A percentile compares a stretch with the other conserved stretches of the same genome.
phyloP scores from a whole-genome alignment of 2,113 vertebrate genomes.

The Rostratula benghalensis region DNA sequence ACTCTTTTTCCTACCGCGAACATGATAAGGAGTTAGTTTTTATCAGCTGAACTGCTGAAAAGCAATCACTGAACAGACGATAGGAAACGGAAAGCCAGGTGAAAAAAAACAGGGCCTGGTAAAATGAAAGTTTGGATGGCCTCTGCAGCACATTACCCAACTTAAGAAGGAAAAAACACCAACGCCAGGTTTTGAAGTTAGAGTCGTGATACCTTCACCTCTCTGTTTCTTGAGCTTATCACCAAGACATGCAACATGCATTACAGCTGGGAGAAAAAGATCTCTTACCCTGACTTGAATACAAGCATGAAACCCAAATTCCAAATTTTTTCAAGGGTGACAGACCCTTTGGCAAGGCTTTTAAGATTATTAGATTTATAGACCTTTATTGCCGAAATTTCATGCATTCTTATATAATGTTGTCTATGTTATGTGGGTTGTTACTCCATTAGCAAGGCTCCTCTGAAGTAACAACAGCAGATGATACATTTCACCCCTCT shows the following conservation, averaged over 20 bases:
- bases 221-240: background rate
- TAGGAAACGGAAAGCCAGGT: background rate
- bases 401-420: background rate
- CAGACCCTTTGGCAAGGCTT: background rate
- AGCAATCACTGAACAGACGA: background rate
- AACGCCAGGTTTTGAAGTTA: background rate
- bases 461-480: background rate
- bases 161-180: background rate
- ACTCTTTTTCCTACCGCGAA: background rate
- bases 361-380: background rate
- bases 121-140: background rate
- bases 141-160: fast-evolving
- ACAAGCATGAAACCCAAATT: background rate
- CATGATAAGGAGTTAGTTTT: background rate
- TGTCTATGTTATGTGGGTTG: background rate
- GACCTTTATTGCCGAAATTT: background rate
- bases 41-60: background rate
- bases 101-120: background rate
- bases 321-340: background rate
- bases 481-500: background rate
- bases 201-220: background rate
- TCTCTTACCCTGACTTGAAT: background rate
- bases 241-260: background rate
- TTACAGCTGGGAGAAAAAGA: background rate
- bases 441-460: background rate